Conservation (phyloP, 1,140 invertebrate species). For the Heliothis virescens region DNA sequence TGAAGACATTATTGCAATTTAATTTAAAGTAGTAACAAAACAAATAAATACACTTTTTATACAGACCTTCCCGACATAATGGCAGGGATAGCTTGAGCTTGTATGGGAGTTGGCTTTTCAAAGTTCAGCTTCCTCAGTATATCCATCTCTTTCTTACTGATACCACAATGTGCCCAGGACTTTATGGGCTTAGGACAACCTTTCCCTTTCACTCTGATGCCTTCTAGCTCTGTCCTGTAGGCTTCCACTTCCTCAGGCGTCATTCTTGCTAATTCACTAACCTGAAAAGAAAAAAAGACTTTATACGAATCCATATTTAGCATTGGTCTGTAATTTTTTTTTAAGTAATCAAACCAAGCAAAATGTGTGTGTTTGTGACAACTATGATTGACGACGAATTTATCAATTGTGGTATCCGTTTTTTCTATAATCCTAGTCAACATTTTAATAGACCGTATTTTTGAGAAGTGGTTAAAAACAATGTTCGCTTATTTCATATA, state of each 20-base stretch:
- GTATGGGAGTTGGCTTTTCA: slow-evolving; percentile 99
- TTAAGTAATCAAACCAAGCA: neutral
- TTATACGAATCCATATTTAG: neutral
- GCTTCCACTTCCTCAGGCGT: slow-evolving; percentile 94
- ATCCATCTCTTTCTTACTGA: slow-evolving; percentile 98
- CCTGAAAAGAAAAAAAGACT: slow-evolving; percentile 66
- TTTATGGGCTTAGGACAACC: slow-evolving; percentile 98
- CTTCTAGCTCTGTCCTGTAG: slow-evolving; percentile 94
- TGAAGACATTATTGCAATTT: too few species aligned
- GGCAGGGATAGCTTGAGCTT: slow-evolving; percentile 99
- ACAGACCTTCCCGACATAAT: slow-evolving; percentile 95
- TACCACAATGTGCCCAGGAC: slow-evolving; percentile 99
- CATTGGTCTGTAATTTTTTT: too few species aligned
- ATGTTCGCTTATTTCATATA: too few species aligned
- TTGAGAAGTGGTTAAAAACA: too few species aligned
- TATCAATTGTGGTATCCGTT: too few species aligned
- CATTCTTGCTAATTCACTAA: slow-evolving; percentile 94
- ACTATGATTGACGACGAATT: too few species aligned
- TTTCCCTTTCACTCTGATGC: slow-evolving; percentile 93
- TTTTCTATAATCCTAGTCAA: too few species aligned
- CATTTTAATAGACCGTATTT: too few species aligned
- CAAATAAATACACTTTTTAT: too few species aligned
- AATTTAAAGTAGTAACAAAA: too few species aligned
- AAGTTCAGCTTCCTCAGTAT: slow-evolving; percentile 97
- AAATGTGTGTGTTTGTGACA: neutral